phyloP scores from a whole-genome alignment of 2,113 vertebrate genomes.

The Butastur rufipennis region DNA sequence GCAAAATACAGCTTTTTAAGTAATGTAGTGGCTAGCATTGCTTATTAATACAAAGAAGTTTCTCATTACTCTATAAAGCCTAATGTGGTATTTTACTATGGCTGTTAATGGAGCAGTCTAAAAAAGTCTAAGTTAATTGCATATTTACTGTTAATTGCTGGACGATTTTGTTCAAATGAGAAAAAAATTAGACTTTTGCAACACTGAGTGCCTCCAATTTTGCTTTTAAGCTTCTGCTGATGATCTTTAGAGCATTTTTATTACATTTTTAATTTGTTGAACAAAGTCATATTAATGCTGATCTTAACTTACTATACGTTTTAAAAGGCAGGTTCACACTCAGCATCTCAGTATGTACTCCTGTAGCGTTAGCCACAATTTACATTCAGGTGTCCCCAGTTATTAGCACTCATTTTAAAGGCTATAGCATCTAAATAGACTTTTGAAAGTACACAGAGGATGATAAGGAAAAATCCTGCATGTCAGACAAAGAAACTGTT shows the following conservation, averaged over 20 bases:
- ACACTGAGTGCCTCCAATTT: background rate
- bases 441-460: background rate
- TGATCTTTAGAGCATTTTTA: background rate
- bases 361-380: background rate
- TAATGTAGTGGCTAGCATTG: background rate
- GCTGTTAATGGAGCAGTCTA: background rate
- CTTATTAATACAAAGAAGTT: background rate
- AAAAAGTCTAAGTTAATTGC: background rate
- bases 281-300: background rate
- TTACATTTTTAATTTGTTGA: background rate
- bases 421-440: background rate
- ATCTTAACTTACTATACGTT: background rate
- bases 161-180: slow-evolving; percentile 16
- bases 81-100: background rate
- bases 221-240: background rate
- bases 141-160: slow-evolving; percentile 6
- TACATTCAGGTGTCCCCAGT: background rate
- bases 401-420: background rate
- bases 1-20: background rate
- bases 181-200: background rate
- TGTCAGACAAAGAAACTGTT: background rate
- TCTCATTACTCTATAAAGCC: background rate
- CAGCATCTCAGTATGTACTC: background rate
- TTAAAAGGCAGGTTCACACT: background rate
- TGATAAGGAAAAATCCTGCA: background rate